Conservation (phyloP, 2,113 vertebrate genomes). For the Channa argus region DNA sequence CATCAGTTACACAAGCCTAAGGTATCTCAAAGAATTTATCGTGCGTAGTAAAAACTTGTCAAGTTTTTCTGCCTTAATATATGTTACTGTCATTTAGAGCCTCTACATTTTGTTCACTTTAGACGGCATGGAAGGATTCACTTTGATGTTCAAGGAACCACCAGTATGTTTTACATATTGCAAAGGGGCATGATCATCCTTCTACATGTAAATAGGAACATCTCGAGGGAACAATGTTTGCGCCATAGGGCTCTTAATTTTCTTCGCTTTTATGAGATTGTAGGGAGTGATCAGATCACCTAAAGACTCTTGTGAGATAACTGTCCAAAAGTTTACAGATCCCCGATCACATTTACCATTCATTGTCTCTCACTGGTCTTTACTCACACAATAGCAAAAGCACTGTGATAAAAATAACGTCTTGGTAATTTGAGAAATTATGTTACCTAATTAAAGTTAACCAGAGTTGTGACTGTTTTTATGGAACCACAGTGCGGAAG, state of each 20-base stretch:
- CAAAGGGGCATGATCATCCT: neutral
- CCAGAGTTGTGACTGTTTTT: neutral
- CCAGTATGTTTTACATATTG: slow-evolving; percentile 9
- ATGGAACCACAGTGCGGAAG: slow-evolving; percentile 20
- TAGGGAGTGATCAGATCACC: slow-evolving; percentile 29
- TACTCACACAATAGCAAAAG: neutral
- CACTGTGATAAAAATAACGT: neutral
- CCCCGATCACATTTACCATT: slow-evolving; percentile 4
- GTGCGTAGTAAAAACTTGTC: neutral
- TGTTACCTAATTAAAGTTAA: neutral
- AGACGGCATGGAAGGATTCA: neutral
- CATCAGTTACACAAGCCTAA: neutral
- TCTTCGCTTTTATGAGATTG: slow-evolving; percentile 11
- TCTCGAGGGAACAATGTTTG: slow-evolving; percentile 23
- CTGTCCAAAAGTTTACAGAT: slow-evolving; percentile 18
- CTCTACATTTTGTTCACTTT: neutral
- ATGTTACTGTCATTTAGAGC: neutral
- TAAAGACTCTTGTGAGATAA: neutral
- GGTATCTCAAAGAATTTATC: neutral
- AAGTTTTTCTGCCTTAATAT: neutral
- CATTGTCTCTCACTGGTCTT: slow-evolving; percentile 2
- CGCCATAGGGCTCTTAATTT: slow-evolving; percentile 16
- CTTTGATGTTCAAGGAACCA: neutral
- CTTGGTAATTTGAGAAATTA: slow-evolving; percentile 3
- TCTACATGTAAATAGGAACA: neutral